Evolutionary conservation across 2,113 vertebrate species (phyloP).

Genomic region (Rhinopithecus roxellana): DNA sequence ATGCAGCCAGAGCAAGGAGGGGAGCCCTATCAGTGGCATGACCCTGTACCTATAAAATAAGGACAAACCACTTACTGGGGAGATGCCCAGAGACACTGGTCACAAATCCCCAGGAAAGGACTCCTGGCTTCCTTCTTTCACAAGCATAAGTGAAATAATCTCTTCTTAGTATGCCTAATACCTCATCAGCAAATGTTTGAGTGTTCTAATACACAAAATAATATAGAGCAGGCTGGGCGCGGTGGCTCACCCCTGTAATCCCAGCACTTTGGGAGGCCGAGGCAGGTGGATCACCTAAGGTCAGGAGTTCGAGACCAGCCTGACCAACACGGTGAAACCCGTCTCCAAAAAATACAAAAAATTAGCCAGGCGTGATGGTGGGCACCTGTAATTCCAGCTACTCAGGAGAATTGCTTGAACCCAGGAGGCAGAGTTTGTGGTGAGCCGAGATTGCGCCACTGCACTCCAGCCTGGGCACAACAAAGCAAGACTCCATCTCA

Average conservation of each 20-base stretch:
- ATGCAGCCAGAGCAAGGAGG: neutral
- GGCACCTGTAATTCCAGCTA: too few relatives aligned
- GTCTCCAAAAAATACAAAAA: too few relatives aligned
- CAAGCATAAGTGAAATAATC: neutral
- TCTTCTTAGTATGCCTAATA: neutral
- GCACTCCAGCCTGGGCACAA: too few relatives aligned
- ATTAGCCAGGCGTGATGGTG: too few relatives aligned
- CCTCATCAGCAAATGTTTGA: neutral
- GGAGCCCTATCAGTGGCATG: neutral
- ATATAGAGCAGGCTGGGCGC: neutral
- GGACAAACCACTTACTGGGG: neutral
- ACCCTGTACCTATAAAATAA: neutral
- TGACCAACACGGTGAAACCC: too few relatives aligned
- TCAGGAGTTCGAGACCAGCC: too few relatives aligned
- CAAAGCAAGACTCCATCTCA: neutral
- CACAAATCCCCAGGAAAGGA: neutral
- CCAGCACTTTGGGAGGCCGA: too few relatives aligned
- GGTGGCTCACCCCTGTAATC: too few relatives aligned
- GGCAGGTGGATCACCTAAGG: too few relatives aligned
- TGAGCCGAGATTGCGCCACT: too few relatives aligned
- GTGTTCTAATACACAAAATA: neutral
- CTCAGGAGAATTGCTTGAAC: too few relatives aligned
- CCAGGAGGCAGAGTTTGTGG: too few relatives aligned
- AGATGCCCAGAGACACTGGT: neutral
- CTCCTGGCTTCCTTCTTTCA: neutral